Conservation (phyloP, 2,113 vertebrate species). For the Acanthochromis polyacanthus region DNA sequence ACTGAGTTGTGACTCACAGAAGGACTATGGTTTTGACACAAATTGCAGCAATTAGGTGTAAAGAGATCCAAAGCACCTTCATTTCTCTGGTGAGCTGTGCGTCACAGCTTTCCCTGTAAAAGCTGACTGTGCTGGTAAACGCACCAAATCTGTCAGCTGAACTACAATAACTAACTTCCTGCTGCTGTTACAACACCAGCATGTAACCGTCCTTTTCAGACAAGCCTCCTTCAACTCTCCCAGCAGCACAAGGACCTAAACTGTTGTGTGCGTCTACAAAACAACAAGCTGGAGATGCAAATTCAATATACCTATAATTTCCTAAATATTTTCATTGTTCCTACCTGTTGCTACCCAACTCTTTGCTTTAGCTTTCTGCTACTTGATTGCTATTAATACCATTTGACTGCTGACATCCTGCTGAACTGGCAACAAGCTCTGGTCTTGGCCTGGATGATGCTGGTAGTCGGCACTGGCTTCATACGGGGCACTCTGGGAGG, state of each 20-base stretch:
- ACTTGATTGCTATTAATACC: slow-evolving; percentile 42
- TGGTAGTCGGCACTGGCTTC: not conserved
- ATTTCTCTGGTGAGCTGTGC: not conserved
- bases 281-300: not conserved
- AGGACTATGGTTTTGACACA: not conserved
- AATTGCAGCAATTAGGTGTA: not conserved
- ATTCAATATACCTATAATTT: no score
- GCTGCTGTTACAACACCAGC: not conserved
- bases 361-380: not conserved
- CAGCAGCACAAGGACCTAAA: no score
- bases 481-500: not conserved
- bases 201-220: not conserved
- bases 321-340: no score
- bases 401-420: not conserved
- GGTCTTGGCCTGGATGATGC: slow-evolving; percentile 8
- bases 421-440: not conserved
- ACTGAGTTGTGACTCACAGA: not conserved
- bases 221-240: not conserved
- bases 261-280: no score
- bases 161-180: not conserved
- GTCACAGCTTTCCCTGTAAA: not conserved
- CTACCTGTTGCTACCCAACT: not conserved
- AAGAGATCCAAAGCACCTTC: not conserved
- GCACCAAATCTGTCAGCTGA: no score
- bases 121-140: not conserved